phyloP scores from a whole-genome alignment of 2,797 vertebrate species.

The Cryptoprocta ferox region DNA sequence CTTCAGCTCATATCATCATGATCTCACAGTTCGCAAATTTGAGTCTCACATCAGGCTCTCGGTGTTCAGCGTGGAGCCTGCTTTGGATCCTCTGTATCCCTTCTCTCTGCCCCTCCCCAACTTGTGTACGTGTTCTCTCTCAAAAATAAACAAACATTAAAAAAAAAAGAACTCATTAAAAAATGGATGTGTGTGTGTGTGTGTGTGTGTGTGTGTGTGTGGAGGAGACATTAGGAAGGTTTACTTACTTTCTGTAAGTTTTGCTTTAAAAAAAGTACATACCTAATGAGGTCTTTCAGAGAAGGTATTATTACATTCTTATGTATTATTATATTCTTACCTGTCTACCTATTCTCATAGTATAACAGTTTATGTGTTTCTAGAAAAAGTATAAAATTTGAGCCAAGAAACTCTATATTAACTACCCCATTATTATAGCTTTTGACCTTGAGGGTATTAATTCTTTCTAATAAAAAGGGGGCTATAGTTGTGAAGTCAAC shows the following conservation, averaged over 20 bases:
- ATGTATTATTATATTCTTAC: neutral
- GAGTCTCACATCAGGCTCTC: no score
- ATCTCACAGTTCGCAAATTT: no score
- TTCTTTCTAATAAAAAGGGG: constrained; percentile 15
- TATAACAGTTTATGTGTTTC: neutral
- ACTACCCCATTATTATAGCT: neutral
- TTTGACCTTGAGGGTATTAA: neutral
- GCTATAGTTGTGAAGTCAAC: neutral
- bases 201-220: neutral
- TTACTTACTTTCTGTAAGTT: neutral
- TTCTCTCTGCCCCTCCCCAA: no score
- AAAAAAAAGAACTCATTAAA: no score
- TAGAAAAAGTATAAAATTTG: neutral
- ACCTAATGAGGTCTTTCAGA: neutral
- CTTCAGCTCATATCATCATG: no score
- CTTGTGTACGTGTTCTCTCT: no score
- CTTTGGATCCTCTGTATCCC: no score
- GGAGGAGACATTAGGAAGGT: neutral
- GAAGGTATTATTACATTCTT: neutral
- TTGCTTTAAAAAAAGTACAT: neutral
- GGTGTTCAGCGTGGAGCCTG: no score
- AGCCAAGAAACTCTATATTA: neutral
- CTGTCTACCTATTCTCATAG: neutral
- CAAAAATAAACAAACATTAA: no score
- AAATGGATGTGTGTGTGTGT: neutral